Evolutionary conservation across 2,888 invertebrate genomes (phyloP), one percentile per base, ranked within the genome.

Genomic region (Eupsilia transversa): DNA sequence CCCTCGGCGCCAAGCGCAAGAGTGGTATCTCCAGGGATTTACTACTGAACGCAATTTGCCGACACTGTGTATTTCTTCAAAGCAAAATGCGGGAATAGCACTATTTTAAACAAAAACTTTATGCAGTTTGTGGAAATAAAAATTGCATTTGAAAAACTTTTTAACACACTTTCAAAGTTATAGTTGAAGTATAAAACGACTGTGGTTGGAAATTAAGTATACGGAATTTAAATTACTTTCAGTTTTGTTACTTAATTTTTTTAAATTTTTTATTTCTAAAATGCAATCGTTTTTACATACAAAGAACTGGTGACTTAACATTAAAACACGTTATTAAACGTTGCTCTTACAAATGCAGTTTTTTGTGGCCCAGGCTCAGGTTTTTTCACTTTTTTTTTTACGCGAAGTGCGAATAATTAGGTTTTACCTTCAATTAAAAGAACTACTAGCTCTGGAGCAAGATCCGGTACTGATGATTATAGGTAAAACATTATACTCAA

Each of bases 1-100:
- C 91, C 72, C 76, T 80, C 89, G 93, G 93, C 93, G 94, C 94
- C 94, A 91, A 88, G 88, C 86, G 90, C 94, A 91, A 88, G 88
- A 86, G 90, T 88, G 83, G 82, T 87, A 88, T 91, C 89, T 92
- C 86, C 79, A 69, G 79, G 88, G 89, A 89, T 90, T 91, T 89
- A 88, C 83, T 87, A 87, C 86, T 87, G 87, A 89, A 90, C 88
- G 91, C 90, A 92, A 93, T 92, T 92, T 89, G 85, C 88, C 83
- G 80, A 79, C 79, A 84, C 74, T 78, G 76, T 52, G 59, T 80
- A 70, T 82, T 77, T 71, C 76, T 78, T 78, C 65, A 66, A 79
- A 81, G 80, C 69, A 68, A 74, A 78, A 79, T 79, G 69, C 67
- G 65, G 60, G 56, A 46, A 66, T 52, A 74, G 61, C 54, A 60